Evolutionary conservation across 2,113 vertebrate genomes (phyloP), one percentile per base, ranked within the genome.

Genomic region (Gallinago media): DNA sequence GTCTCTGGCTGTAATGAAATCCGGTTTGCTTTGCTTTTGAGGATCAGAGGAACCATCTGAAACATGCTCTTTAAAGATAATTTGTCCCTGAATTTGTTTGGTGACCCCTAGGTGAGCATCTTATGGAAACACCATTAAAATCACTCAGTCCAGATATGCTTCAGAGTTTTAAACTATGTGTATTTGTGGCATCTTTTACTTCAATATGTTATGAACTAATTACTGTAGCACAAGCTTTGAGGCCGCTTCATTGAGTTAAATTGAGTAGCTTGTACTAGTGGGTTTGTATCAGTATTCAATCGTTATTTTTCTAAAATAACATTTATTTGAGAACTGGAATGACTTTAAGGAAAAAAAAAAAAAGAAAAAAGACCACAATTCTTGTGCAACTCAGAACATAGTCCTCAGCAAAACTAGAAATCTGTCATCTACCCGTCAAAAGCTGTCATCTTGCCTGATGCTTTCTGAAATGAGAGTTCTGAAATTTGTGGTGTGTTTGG

Each of bases 391-490:
- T 59, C 29, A 15, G 38, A 92, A 19, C 29, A 21, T 13, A 13
- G 6, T 49, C 25, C 14, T 86, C 47, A 42, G 7, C 25, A 54
- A 66, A 83, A 47, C 18, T 55, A 36, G 68, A 65, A 75, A 66
- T 71, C 0, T 13, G 17, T 78, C 58, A 54, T 31, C 18, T 38
- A 56, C 6, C 12, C 13, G 8, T 50, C 49, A 50, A 50, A 26
- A 34, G 2, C 22, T 13, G 19, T 78, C 54, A 46, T 32, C 21
- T 61, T 42, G 49, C 9, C 12, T 63, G 29, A 70, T 52, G 20
- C 18, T 54, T 85, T 76, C 42, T 80, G 79, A 88, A 85, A 66
- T 40, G 6, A 66, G 40, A 92, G 11, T 68, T 93, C 19, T 76
- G 44, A 78, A 49, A 74, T 63, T 40, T 44, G 15, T 71, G 22